Conservation (phyloP, 2,888 invertebrate species). For the Heliconius ismenius region DNA sequence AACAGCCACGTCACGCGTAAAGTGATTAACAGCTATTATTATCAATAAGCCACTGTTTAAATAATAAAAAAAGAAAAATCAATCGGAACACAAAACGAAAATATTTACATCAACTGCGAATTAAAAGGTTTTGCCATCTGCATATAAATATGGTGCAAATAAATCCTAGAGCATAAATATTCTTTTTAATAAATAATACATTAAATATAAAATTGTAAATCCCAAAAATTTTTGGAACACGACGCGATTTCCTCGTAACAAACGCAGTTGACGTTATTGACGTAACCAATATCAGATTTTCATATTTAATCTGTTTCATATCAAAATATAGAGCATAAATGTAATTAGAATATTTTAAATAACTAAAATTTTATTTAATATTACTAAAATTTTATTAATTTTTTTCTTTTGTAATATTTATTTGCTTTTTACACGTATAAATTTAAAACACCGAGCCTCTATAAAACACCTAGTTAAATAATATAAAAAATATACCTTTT, state of each 20-base stretch:
- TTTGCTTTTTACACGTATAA: background rate
- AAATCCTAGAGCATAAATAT: constrained; percentile 22
- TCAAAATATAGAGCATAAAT: background rate
- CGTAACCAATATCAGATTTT: constrained; percentile 12
- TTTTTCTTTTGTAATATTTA: background rate
- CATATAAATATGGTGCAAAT: constrained; percentile 25
- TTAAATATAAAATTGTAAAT: constrained; percentile 30
- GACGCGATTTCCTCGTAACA: constrained; percentile 35
- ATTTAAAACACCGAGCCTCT: too few species aligned
- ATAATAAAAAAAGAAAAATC: constrained; percentile 78
- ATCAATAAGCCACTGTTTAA: constrained; percentile 77
- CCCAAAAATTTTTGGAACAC: constrained; percentile 28
- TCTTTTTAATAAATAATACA: constrained; percentile 10
- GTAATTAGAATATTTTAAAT: background rate
- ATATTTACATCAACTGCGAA: constrained; percentile 67
- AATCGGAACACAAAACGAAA: constrained; percentile 71
- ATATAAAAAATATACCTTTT: too few species aligned
- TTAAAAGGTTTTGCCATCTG: constrained; percentile 38
- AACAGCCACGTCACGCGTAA: constrained; percentile 69
- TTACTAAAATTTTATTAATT: background rate
- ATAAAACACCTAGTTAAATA: too few species aligned
- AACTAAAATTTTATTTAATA: background rate
- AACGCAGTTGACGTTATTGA: constrained; percentile 39
- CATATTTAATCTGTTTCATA: constrained; percentile 3
- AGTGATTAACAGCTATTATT: constrained; percentile 73